Evolutionary conservation across 2,113 vertebrate species (phyloP).

Genomic region (Rousettus leschenaultii): DNA sequence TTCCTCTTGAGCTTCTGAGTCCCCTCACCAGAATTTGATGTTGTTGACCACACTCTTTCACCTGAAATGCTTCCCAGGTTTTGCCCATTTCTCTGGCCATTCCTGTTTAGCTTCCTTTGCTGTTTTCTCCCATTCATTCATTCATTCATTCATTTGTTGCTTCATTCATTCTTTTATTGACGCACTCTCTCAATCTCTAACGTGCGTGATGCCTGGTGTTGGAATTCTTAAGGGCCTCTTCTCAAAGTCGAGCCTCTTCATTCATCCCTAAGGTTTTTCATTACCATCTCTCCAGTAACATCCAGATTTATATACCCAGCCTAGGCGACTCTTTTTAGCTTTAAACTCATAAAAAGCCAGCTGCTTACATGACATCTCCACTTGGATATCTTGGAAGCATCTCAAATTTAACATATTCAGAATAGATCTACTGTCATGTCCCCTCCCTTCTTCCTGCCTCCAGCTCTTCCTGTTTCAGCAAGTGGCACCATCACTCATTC

Average conservation of each 20-base stretch:
- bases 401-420: background rate
- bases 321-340: background rate
- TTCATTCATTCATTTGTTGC: background rate
- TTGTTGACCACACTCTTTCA: background rate
- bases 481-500: background rate
- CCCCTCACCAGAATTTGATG: background rate
- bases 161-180: background rate
- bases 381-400: background rate
- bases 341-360: background rate
- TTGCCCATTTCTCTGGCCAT: background rate
- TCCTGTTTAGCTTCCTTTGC: background rate
- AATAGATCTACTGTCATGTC: background rate
- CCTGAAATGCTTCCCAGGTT: background rate
- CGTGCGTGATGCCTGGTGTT: background rate
- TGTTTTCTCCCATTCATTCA: background rate
- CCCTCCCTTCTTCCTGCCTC: background rate
- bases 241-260: background rate
- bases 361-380: background rate
- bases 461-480: background rate
- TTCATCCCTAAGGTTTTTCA: background rate
- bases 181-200: background rate
- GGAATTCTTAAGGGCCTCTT: background rate
- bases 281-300: background rate
- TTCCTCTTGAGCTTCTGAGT: background rate
- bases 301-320: background rate